phyloP scores from a whole-genome alignment of 1,140 invertebrate genomes.

The Rhopalosiphum maidis region DNA sequence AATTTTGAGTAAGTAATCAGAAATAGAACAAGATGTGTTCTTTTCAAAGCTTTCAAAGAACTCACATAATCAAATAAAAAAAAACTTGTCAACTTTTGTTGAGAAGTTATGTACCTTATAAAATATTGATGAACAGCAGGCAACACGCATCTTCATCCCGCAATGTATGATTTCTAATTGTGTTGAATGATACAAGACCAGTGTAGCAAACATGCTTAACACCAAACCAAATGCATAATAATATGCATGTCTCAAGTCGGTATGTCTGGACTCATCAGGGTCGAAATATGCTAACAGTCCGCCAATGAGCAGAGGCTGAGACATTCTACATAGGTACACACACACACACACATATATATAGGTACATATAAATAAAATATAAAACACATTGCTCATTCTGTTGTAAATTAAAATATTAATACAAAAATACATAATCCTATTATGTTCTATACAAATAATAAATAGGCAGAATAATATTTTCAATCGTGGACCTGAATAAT shows the following conservation, averaged over 20 bases:
- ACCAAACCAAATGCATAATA: conserved; percentile 74
- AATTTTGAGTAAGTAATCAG: not conserved
- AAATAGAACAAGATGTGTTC: conserved; percentile 17
- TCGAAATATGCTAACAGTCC: conserved; percentile 75
- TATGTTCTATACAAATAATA: not conserved
- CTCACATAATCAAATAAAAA: not conserved
- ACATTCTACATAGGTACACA: conserved; percentile 66
- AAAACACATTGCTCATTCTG: not conserved
- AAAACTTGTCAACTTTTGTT: not conserved
- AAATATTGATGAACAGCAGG: conserved; percentile 81
- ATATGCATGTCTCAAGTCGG: conserved; percentile 67
- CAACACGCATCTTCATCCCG: conserved; percentile 81
- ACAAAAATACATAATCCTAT: not conserved
- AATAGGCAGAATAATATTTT: no score
- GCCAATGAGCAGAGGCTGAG: conserved; percentile 75
- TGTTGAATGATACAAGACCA: conserved; percentile 78
- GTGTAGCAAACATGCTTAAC: conserved; percentile 72
- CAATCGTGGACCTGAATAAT: not conserved
- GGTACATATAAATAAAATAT: not conserved
- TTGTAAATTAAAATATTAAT: not conserved
- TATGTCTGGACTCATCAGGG: conserved; percentile 62
- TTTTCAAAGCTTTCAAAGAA: not conserved
- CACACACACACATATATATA: not conserved
- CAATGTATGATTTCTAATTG: conserved; percentile 77
- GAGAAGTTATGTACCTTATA: conserved; percentile 70